A percentile compares a stretch with the other conserved stretches of the same genome.
phyloP scores from a whole-genome alignment of 2,888 invertebrate species.

The Sarcophaga subvicina region DNA sequence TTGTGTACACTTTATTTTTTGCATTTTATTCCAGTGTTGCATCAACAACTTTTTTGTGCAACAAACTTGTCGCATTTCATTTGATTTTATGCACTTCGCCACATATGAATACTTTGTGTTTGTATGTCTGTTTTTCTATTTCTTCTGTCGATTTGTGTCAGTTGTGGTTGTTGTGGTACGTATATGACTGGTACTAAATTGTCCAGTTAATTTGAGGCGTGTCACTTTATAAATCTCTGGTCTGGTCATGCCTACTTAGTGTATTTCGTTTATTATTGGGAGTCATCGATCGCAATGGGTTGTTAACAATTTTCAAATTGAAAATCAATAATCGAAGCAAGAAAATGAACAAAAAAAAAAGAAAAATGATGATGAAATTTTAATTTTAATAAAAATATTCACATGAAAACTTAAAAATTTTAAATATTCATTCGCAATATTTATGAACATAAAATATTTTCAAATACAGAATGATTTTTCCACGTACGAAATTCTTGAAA shows the following conservation, averaged over 20 bases:
- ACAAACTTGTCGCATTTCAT: slow-evolving; percentile 59
- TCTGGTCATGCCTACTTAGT: slow-evolving; percentile 57
- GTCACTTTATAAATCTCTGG: slow-evolving; percentile 68
- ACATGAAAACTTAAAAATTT: too few relatives aligned
- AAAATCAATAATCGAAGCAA: slow-evolving; percentile 63
- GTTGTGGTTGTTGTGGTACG: neutral
- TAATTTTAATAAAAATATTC: neutral
- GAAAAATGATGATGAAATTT: slow-evolving; percentile 56
- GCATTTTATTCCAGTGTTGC: slow-evolving; percentile 1
- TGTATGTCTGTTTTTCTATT: neutral
- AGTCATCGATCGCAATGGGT: slow-evolving; percentile 44
- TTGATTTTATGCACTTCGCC: slow-evolving; percentile 53
- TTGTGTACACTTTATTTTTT: slow-evolving; percentile 43
- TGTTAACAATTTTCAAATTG: slow-evolving; percentile 58
- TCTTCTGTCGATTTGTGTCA: slow-evolving; percentile 5
- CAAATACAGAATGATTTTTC: too few relatives aligned
- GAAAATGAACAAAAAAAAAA: neutral
- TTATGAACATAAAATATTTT: too few relatives aligned
- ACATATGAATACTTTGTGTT: slow-evolving; percentile 10
- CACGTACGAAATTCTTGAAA: too few relatives aligned
- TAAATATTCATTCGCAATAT: too few relatives aligned
- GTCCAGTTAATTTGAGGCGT: slow-evolving; percentile 77
- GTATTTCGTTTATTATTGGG: slow-evolving; percentile 41
- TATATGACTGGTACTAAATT: slow-evolving; percentile 70
- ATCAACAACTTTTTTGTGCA: slow-evolving; percentile 47